Conservation (phyloP, 2,888 invertebrate genomes). For the Margaritifera margaritifera region DNA sequence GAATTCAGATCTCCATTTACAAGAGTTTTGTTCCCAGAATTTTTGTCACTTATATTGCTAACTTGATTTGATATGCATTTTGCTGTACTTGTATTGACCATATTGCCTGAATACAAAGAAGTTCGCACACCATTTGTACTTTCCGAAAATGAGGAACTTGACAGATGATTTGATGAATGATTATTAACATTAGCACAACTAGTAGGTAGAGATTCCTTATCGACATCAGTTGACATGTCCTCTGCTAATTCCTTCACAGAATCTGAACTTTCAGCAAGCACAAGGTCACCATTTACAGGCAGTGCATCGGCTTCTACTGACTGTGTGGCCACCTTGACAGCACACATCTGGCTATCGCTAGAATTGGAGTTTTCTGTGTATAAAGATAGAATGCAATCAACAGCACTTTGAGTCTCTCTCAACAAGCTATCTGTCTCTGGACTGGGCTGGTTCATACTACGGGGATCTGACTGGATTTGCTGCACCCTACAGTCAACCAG, state of each 20-base stretch:
- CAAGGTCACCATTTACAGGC: too few species aligned
- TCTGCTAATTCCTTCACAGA: background rate
- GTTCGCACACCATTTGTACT: too few species aligned
- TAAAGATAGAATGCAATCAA: too few species aligned
- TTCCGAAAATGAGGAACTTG: background rate
- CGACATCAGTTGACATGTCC: constrained; percentile 1
- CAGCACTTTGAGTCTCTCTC: too few species aligned
- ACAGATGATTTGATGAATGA: background rate
- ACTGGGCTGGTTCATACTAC: too few species aligned
- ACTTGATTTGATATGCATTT: background rate
- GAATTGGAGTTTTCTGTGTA: too few species aligned
- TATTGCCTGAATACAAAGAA: too few species aligned
- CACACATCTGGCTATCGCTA: background rate
- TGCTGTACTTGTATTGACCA: background rate
- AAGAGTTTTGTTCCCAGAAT: constrained; percentile 21
- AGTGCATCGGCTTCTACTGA: background rate
- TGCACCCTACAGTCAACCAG: too few species aligned
- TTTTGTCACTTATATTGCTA: constrained; percentile 1
- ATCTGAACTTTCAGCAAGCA: too few species aligned
- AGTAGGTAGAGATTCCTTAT: background rate
- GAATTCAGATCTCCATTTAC: constrained; percentile 42
- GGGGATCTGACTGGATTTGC: too few species aligned
- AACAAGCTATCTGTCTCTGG: too few species aligned
- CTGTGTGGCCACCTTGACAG: background rate
- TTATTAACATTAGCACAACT: background rate